These are phyloP conservation scores for Frieseomelitta varia DNA, from an alignment of 1,140 invertebrate species.

Conservation along the genomic window DNA sequence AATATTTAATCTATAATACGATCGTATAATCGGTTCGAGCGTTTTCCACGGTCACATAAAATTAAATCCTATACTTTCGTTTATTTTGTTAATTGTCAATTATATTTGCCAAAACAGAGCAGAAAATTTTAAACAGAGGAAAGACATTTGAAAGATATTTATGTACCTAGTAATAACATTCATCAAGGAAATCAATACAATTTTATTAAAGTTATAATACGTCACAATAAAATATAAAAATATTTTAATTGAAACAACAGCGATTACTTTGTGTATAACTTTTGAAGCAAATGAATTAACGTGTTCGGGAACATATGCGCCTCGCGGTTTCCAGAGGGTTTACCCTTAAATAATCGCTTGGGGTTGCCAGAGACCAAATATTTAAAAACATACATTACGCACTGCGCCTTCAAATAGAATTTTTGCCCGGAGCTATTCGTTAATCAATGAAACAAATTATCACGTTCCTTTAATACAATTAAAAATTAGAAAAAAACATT, in stretches of 20 bases:
- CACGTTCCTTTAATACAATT: neutral
- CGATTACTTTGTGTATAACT: neutral
- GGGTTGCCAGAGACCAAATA: constrained; percentile 22
- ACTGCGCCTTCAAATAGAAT: constrained; percentile 1
- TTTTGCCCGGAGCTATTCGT: neutral
- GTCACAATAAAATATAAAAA: neutral
- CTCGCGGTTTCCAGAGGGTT: constrained; percentile 6
- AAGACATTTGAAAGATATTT: neutral
- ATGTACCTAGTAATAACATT: too few species aligned
- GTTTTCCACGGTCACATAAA: neutral
- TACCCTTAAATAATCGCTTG: constrained; percentile 29
- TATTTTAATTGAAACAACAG: neutral
- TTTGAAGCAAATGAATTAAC: constrained; percentile 27
- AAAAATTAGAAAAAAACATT: neutral
- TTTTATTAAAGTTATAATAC: too few species aligned
- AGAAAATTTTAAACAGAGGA: neutral
- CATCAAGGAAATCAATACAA: too few species aligned
- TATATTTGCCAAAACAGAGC: neutral
- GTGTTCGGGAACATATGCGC: constrained; percentile 25
- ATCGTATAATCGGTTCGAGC: neutral
- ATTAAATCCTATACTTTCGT: neutral
- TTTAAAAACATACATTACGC: constrained; percentile 22
- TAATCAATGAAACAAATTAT: constrained; percentile 1
- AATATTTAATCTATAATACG: neutral
- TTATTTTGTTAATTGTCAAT: neutral